Evolutionary conservation across 2,888 invertebrate genomes (phyloP).

Genomic region (Leucania comma): DNA sequence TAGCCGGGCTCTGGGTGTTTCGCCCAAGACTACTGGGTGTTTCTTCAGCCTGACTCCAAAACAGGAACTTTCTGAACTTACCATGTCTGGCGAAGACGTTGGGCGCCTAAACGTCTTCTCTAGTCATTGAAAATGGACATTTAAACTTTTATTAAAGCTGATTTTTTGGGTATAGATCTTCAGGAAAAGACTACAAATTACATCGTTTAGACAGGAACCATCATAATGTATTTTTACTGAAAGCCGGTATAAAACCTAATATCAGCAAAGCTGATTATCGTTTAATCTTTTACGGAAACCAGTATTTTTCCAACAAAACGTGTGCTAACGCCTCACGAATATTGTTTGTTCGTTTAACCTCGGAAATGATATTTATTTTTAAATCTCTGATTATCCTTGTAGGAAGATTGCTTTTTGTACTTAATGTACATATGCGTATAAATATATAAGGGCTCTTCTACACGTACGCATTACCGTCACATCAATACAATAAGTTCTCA

Average conservation of each 20-base stretch:
- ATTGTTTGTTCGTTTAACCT: conserved; percentile 16
- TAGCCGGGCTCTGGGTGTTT: no score
- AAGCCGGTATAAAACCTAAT: background rate
- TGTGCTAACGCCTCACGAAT: background rate
- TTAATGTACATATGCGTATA: conserved; percentile 13
- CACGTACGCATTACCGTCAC: background rate
- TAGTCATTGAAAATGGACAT: no score
- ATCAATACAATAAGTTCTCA: background rate
- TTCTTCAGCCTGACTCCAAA: no score
- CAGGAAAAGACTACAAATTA: background rate
- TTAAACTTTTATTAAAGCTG: background rate
- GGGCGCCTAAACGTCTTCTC: no score
- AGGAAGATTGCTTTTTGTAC: conserved; percentile 35
- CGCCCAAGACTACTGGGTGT: no score
- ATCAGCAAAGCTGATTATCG: background rate
- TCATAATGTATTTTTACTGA: background rate
- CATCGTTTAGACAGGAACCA: background rate
- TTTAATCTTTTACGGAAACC: background rate
- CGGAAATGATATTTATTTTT: conserved; percentile 32
- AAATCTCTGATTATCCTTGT: conserved; percentile 28
- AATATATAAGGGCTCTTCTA: conserved; percentile 1
- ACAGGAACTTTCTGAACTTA: no score
- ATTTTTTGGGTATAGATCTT: background rate
- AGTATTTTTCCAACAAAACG: conserved; percentile 6
- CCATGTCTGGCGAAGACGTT: no score